Conservation (phyloP, 64 coral and sea anemone species). For the Montipora cactus region DNA sequence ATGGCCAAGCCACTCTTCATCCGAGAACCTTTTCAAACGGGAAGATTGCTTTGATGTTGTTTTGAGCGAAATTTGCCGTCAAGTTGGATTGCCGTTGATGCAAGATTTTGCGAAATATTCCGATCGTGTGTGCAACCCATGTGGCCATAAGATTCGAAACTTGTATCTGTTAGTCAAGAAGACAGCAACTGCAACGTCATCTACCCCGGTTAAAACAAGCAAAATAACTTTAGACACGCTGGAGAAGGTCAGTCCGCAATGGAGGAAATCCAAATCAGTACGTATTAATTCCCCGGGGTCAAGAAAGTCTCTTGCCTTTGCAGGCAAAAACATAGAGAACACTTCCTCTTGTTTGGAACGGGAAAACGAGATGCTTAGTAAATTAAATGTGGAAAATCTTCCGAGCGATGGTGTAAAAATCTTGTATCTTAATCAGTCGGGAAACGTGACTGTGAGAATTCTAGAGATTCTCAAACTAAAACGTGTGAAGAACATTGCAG, state of each 20-base stretch:
- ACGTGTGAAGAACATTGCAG: neutral
- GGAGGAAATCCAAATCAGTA: slow-evolving; percentile 10
- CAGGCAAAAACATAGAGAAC: neutral
- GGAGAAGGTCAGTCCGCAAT: neutral
- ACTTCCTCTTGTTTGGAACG: neutral
- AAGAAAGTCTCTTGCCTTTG: slow-evolving; percentile 5
- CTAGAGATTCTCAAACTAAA: slow-evolving; percentile 26
- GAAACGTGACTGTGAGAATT: slow-evolving; percentile 32
- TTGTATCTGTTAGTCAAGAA: neutral
- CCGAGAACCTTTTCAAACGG: slow-evolving; percentile 36
- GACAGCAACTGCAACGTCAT: neutral
- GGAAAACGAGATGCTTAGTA: slow-evolving; percentile 1
- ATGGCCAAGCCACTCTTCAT: slow-evolving; percentile 12
- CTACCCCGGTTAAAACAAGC: neutral
- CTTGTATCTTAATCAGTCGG: neutral
- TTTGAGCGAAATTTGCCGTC: slow-evolving; percentile 9
- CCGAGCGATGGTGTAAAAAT: slow-evolving; percentile 38
- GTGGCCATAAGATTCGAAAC: slow-evolving; percentile 8
- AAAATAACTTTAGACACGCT: neutral
- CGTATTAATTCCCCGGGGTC: neutral
- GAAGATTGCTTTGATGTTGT: slow-evolving; percentile 18
- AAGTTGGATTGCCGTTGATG: neutral
- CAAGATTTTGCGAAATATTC: neutral
- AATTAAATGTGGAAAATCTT: slow-evolving; percentile 17
- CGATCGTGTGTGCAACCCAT: slow-evolving; percentile 38